phyloP scores from a whole-genome alignment of 2,888 invertebrate genomes.

The Eilema sororculum region DNA sequence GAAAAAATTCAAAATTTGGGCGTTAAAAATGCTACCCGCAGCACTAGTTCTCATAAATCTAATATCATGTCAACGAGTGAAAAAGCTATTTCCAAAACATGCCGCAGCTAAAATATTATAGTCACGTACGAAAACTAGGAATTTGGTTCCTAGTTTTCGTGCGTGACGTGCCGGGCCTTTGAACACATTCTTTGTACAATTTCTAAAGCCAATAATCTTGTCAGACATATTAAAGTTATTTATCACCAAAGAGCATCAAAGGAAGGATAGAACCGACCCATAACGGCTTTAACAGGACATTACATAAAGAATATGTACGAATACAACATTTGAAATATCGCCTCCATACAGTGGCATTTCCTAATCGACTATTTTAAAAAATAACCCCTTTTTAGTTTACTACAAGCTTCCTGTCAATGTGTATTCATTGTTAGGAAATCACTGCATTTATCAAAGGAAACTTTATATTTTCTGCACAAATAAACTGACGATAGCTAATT shows the following conservation, averaged over 20 bases:
- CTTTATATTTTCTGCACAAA: not conserved
- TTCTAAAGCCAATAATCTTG: slow-evolving; percentile 1
- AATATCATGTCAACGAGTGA: slow-evolving; percentile 4
- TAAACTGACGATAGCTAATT: not conserved
- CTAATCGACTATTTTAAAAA: not conserved
- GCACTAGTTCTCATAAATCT: not conserved
- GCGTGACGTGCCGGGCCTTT: slow-evolving; percentile 4
- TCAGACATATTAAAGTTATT: not conserved
- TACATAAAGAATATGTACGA: not conserved
- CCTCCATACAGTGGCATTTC: not conserved
- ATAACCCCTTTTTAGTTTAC: not conserved
- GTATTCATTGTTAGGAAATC: no score
- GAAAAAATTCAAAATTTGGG: not conserved
- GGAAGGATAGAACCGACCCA: not conserved
- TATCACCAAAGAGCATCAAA: slow-evolving; percentile 2
- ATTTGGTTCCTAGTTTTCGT: slow-evolving; percentile 1
- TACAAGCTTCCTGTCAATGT: not conserved
- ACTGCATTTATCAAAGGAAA: not conserved
- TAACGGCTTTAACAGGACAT: not conserved
- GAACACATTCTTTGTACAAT: not conserved
- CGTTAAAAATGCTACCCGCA: not conserved
- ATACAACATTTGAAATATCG: not conserved
- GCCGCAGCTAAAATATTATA: not conserved
- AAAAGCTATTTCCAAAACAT: not conserved
- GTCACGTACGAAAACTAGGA: slow-evolving; percentile 1